Evolutionary conservation across 2,888 invertebrate species (phyloP), one percentile per base, ranked within the genome.

Genomic region (Malacosoma neustria): DNA sequence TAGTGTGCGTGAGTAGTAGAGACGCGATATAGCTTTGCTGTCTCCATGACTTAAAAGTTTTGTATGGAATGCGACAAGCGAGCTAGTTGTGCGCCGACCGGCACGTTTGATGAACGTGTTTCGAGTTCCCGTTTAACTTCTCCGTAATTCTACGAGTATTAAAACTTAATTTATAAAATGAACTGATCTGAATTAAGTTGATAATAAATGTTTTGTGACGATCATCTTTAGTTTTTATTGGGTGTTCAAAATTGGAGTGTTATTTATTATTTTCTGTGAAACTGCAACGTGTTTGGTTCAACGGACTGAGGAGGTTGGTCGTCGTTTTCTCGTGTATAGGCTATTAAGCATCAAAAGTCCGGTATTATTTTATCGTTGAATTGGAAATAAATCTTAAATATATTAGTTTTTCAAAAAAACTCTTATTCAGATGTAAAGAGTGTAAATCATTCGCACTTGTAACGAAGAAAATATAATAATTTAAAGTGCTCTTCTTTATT

Each of bases 1-100:
- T 46, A 66, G 82, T 81, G 80, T 85, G 84, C 67, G 81, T 79
- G 73, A 72, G 71, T 79, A 76, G 81, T 81, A 82, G 80, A 81
- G 81, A 82, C 84, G 80, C 84, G 81, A 84, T 79, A 84, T 82
- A 84, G 85, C 85, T 82, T 80, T 81, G 81, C 85, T 82, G 84
- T 84, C 82, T 84, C 85, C 77, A 77, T 81, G 84, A 80, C 84
- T 85, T 82, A 82, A 85, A 85, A 84, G 80, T 84, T 85, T 84
- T 76, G 82, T 74, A 68, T 66, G 69, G 68, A 76, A 81, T 76
- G 73, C 67, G 69, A 70, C 61, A 72, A 62, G 62, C 64, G 67
- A 66, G 80, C 69, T 70, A 85, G 85, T 84, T 77, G 67, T 71
- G 73, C 77, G 82, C 84, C 82, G 82, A 74, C 74, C 75, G 80